phyloP scores from a whole-genome alignment of 2,113 vertebrate genomes.

The Rattus rattus region DNA sequence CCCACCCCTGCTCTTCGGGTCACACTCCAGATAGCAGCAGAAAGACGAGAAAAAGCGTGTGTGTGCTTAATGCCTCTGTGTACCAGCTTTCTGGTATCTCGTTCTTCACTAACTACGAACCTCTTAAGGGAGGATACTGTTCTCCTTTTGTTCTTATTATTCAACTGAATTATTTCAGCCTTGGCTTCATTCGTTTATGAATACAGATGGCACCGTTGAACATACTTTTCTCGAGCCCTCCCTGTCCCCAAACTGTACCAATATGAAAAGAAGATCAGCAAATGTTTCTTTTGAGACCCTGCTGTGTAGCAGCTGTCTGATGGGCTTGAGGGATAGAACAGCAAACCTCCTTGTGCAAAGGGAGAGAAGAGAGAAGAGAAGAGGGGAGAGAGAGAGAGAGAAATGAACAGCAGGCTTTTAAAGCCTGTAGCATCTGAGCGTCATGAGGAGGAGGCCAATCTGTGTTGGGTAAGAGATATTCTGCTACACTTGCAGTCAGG shows the following conservation, averaged over 20 bases:
- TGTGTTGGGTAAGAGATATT: background rate
- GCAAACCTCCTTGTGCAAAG: background rate
- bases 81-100: conserved; percentile 7
- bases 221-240: background rate
- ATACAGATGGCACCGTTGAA: background rate
- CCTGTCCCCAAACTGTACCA: background rate
- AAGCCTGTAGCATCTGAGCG: background rate
- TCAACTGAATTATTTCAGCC: background rate
- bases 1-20: background rate
- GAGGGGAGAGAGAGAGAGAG: background rate
- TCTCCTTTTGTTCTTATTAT: background rate
- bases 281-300: background rate
- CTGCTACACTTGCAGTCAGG: background rate
- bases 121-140: background rate
- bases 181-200: background rate
- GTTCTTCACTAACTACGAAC: background rate
- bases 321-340: conserved; percentile 17
- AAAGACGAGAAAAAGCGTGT: background rate
- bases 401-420: no score
- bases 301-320: background rate
- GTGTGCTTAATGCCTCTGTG: background rate
- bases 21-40: background rate
- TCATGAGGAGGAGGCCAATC: background rate
- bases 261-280: conserved; percentile 24
- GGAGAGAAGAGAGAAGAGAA: background rate